Conservation (phyloP, 2,888 invertebrate genomes). For the Campoplex capitator region DNA sequence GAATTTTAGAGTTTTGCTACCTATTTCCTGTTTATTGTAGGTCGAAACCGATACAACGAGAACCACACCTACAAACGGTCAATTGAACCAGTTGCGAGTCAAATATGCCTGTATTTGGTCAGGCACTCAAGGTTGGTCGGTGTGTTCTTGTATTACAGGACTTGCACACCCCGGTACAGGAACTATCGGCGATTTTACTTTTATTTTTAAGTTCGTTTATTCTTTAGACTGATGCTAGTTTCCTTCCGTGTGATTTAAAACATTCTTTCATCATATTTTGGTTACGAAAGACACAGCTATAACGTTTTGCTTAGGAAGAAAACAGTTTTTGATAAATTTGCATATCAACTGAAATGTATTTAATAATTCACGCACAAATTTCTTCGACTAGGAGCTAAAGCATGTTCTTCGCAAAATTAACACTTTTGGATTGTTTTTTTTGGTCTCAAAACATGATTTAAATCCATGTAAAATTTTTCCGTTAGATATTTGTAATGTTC, state of each 20-base stretch:
- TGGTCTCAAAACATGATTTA: too few species aligned
- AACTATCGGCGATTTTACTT: conserved; percentile 1
- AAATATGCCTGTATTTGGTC: conserved; percentile 18
- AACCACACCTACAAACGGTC: not conserved
- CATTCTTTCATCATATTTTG: too few species aligned
- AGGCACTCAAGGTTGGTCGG: conserved; percentile 29
- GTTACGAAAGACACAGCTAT: too few species aligned
- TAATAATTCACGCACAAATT: too few species aligned
- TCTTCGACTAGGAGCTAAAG: too few species aligned
- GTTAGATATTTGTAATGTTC: too few species aligned
- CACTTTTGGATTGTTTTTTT: too few species aligned
- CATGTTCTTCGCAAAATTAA: too few species aligned
- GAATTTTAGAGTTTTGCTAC: not conserved
- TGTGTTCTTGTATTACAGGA: not conserved
- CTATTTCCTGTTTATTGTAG: conserved; percentile 6
- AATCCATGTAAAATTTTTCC: too few species aligned
- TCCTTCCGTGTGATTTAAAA: not conserved
- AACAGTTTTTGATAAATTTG: too few species aligned
- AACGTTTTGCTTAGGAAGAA: too few species aligned
- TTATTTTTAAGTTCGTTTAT: conserved; percentile 4
- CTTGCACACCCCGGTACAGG: conserved; percentile 5
- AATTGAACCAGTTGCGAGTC: conserved; percentile 1
- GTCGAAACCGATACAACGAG: not conserved
- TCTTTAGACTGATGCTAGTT: not conserved
- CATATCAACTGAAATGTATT: too few species aligned